A percentile compares a stretch with the other conserved stretches of the same genome.
Evolutionary conservation across 2,113 vertebrate genomes (phyloP).

Genomic region (Australoheros scitulus): DNA sequence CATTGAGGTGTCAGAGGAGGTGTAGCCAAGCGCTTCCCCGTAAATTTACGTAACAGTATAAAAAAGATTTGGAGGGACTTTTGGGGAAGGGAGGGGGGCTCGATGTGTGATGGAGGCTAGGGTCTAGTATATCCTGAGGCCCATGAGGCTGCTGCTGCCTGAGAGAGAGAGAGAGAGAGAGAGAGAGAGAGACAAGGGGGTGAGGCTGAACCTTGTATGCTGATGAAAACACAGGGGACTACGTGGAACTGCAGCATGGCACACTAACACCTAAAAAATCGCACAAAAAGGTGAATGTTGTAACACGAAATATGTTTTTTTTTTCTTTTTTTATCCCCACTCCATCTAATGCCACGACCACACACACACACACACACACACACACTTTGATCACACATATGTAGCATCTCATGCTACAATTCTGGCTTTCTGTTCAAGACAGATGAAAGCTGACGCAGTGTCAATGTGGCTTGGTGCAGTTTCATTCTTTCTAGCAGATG

Average conservation of each 20-base stretch:
- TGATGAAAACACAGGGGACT: constrained; percentile 64
- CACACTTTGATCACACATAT: not conserved
- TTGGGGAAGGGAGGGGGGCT: constrained; percentile 9
- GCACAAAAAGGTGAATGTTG: not conserved
- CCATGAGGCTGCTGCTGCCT: constrained; percentile 76
- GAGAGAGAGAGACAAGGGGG: not conserved
- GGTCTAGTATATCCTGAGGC: constrained; percentile 78
- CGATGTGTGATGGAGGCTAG: constrained; percentile 83
- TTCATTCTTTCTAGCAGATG: constrained; percentile 16
- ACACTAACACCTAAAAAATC: not conserved
- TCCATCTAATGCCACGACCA: not conserved
- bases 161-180: constrained; percentile 35
- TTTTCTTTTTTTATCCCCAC: not conserved
- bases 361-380: constrained; percentile 9
- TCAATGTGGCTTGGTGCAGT: constrained; percentile 29
- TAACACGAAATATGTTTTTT: not conserved
- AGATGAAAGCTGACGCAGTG: constrained; percentile 40
- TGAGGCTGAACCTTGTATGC: constrained; percentile 47
- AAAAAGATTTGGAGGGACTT: constrained; percentile 39
- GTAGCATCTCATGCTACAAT: not conserved
- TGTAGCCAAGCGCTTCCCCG: constrained; percentile 66
- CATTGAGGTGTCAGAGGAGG: constrained; percentile 42
- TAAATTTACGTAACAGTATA: constrained; percentile 78
- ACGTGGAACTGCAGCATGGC: constrained; percentile 13
- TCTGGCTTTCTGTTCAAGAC: constrained; percentile 25